These are phyloP conservation scores for Drosophila obscura DNA, from an alignment of 1,140 invertebrate genomes.

Conservation along the genomic window DNA sequence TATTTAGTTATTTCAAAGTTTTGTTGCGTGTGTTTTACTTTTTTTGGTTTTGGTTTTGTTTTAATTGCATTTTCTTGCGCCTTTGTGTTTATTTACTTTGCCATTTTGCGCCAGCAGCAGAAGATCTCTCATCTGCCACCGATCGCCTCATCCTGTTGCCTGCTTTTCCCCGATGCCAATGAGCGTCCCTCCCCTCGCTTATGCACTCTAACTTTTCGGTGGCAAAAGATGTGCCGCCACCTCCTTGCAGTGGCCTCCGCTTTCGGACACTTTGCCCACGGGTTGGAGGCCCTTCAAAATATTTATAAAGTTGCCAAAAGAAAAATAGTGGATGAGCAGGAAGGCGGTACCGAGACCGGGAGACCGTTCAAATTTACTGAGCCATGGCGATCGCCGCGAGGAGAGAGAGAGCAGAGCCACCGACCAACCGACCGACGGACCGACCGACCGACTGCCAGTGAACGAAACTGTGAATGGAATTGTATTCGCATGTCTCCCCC, in stretches of 20 bases:
- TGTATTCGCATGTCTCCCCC: conserved; percentile 64
- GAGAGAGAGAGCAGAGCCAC: too few species aligned
- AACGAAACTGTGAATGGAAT: conserved; percentile 79
- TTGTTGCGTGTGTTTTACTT: conserved; percentile 44
- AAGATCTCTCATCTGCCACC: too few species aligned
- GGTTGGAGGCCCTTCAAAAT: conserved; percentile 68
- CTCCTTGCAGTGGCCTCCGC: background rate
- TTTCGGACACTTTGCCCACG: conserved; percentile 16
- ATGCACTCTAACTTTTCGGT: too few species aligned
- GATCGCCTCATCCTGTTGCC: background rate
- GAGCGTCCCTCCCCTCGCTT: conserved; percentile 15
- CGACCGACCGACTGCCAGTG: conserved; percentile 23
- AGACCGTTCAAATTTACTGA: conserved; percentile 71
- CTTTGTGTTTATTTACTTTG: conserved; percentile 82
- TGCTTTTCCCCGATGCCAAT: background rate
- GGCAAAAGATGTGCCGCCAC: too few species aligned
- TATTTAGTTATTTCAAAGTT: conserved; percentile 77
- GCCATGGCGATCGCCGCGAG: conserved; percentile 69
- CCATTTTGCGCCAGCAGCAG: conserved; percentile 48
- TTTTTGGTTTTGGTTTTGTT: conserved; percentile 31
- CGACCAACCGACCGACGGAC: too few species aligned
- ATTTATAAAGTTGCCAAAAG: conserved; percentile 73
- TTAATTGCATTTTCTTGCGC: conserved; percentile 47
- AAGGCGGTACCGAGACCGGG: background rate
- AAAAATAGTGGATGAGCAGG: background rate